Evolutionary conservation across 2,888 invertebrate species (phyloP), one percentile per base, ranked within the genome.

Genomic region (Molanna angustata): DNA sequence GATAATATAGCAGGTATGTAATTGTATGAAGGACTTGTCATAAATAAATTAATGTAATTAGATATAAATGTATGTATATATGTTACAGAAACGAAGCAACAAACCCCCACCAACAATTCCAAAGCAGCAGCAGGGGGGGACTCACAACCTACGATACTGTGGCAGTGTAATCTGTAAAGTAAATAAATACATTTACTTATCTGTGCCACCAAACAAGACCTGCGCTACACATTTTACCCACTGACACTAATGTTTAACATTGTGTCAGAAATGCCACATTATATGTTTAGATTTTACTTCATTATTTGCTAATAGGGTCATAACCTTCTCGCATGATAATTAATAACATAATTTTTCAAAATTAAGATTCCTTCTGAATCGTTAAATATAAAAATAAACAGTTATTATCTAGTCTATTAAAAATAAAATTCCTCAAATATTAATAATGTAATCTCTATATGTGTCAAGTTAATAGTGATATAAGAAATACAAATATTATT

Each of bases 121-220:
- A 88, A 84, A 73, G 80, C 76, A 74, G 84, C 83, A 73, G 80
- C 76, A 74, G 84, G 83, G 82, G 85, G 80, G 90, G 91, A 88
- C 87, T 91, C 90, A 90, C 92, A 90, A 88, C 93, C 89, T 92
- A 92, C 90, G 91, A 93, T 91, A 92, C 92, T 89, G 89, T 93
- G 91, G 93, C 93, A 91, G 92, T 93, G 90, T 93, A 92, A 93
- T 83, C 84, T 92, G 85, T 92, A 89, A 86, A 73, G 45, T 9
- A 20, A 18, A n/a, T n/a, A 14, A n/a, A 13, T 13, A 18, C 4
- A 17, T 17, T 50, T 20, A 17, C 41, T 16, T 27, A 32, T 22
- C 27, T 31, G 18, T 18, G 39, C 47, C 47, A 39, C 40, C 39
- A 35, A 7, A 18, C 39, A 52, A 55, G 52, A 48, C 44, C 50